Base-by-base conservation (phyloP, 2,797 vertebrate genomes). In the Oophaga sylvatica region DNA sequence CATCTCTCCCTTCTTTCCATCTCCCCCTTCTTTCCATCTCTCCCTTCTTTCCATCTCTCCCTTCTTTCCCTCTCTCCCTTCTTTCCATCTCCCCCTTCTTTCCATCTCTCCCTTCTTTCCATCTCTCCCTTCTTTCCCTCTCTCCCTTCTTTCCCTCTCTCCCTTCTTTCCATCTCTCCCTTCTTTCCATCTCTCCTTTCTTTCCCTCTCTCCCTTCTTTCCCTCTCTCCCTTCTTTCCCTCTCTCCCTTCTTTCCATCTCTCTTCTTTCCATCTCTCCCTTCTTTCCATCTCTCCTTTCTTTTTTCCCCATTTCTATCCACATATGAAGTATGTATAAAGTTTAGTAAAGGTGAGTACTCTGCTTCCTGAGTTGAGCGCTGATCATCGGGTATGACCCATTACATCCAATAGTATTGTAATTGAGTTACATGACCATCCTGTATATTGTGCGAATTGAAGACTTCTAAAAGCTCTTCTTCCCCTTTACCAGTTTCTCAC, bases 61-160 rank as follows among this genome's bases (percentile, higher is more conserved):
- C 20, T 45, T 9, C 29, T 70, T 71, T 19, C 35, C 19, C 6
- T 63, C 2, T 3, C 11, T 26, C 0, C n/a, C 1, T 71, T 71
- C 9, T 4, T 41, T 20, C 16, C 31, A 20, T 71, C 5, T 8
- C 41, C n/a, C n/a, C n/a, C n/a, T 19, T 41, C 11, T 2, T 71
- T 8, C 12, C 0, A 9, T 20, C 3, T 41, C 1, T 2, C 10
- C 17, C 20, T 20, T 11, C 4, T 41, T 19, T 10, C 41, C 7
- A 0, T 8, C 41, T 20, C 0, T 19, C 22, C 19, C 3, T 0
- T 45, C 10, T 10, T 4, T 26, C 12, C 12, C 2, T 11, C 26
- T 65, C 26, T 65, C 8, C 45, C 45, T 48, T 48, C 45, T 48
- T 48, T 48, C 45, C 45, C 1, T 8, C 48, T 8, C 11, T 53